Conservation (phyloP, 2,888 invertebrate species). For the Dinocampus coccinellae region DNA sequence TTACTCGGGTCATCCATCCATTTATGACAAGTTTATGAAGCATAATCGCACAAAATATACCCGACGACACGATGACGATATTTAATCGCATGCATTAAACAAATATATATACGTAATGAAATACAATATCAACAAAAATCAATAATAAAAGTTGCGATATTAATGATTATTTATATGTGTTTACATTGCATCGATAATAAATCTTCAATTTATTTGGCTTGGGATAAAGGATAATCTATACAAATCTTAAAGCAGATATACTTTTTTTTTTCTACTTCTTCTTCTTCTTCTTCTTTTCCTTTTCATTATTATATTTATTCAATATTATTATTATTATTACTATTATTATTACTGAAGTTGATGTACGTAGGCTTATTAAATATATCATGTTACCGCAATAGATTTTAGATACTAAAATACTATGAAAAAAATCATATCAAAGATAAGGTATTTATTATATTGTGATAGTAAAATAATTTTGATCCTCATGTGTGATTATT, state of each 20-base stretch:
- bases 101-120: no score
- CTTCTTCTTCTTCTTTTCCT: not conserved
- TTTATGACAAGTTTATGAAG: conserved; percentile 16
- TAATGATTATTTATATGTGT: not conserved
- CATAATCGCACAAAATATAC: not conserved
- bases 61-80: not conserved
- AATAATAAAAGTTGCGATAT: not conserved
- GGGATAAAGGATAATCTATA: not conserved
- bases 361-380: not conserved
- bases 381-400: not conserved
- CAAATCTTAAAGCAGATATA: not conserved
- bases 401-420: conserved; percentile 18
- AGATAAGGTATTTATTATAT: not conserved
- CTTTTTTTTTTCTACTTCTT: not conserved
- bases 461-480: not conserved
- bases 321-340: not conserved
- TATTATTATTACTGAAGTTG: not conserved
- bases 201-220: not conserved
- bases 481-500: not conserved
- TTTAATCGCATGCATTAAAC: not conserved
- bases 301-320: not conserved
- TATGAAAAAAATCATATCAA: not conserved
- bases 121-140: not conserved
- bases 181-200: not conserved
- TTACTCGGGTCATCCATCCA: conserved; percentile 47